Conservation (phyloP, 2,113 vertebrate species). For the Cyanistes caeruleus region DNA sequence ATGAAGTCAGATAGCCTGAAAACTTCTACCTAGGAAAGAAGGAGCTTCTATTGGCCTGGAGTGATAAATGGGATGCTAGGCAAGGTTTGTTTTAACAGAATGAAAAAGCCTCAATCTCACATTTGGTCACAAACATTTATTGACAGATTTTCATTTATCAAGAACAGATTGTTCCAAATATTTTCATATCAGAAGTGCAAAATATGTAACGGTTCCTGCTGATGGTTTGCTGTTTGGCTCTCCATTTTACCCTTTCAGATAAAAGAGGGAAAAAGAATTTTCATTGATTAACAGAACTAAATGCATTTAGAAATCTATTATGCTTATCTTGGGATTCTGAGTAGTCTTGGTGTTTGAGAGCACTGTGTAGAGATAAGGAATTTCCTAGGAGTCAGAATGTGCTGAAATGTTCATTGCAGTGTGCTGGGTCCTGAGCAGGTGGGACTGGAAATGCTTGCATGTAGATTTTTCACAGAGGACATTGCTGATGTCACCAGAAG, state of each 20-base stretch:
- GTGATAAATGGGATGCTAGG: not conserved
- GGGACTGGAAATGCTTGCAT: not conserved
- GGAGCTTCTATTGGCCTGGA: not conserved
- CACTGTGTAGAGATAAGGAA: not conserved
- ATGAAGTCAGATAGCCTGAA: not conserved
- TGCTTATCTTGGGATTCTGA: not conserved
- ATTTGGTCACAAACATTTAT: not conserved
- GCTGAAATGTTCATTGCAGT: not conserved
- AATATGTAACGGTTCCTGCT: not conserved
- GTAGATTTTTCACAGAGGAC: not conserved
- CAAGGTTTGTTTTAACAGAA: not conserved
- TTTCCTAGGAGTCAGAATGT: not conserved
- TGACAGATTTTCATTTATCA: not conserved
- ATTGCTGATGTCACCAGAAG: constrained; percentile 49
- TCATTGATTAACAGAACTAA: not conserved
- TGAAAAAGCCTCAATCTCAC: not conserved
- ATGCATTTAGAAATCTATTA: not conserved
- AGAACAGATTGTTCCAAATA: not conserved
- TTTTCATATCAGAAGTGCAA: not conserved
- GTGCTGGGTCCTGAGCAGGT: not conserved
- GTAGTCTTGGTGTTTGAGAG: not conserved
- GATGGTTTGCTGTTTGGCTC: not conserved
- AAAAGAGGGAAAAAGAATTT: not conserved
- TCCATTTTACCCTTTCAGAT: not conserved
- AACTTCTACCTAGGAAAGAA: not conserved